Base-by-base conservation (phyloP, 2,888 invertebrate genomes). In the Rhamphomyia laevipes region DNA sequence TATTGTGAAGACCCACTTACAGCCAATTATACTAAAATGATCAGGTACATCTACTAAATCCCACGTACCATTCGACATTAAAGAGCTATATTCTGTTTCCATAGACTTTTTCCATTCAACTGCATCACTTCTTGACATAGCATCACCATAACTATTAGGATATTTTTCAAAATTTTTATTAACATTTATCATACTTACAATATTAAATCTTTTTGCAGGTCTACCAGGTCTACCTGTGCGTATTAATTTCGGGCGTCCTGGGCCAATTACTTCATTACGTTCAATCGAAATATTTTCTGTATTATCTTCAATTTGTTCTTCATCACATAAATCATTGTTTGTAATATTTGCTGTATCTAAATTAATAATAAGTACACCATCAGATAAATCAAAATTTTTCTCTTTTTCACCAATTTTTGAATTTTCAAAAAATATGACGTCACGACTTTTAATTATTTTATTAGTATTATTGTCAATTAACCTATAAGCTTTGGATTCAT, bases 1-100 rank as follows among this genome's bases (percentile, higher is more conserved):
- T 12, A 45, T 45, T n/a, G 23, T 37, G 23, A 37, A 43, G 5
- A 43, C 43, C 27, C 27, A 43, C 43, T 43, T 23, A 9, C n/a
- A 27, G 11, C 27, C 27, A n/a, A 51, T 45, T 16, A 41, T 35
- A 21, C 41, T 31, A 37, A n/a, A 4, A n/a, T 37, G n/a, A 12
- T 1, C 7, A 27, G 54, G 56, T 37, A 54, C 37, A 11, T 54
- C 50, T 4, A 47, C 42, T 11, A 55, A 23, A 10, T 40, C 50
- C 56, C 57, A 56, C 10, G 55, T 51, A n/a, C 47, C 12, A 44
- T 56, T 55, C 43, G 53, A 50, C 16, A 48, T 49, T 13, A 57
- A 42, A 10, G 56, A 53, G 9, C 37, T 45, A 31, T 55, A 45
- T 17, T 49, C 49, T 3, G 23, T 41, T 4, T 40, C 21, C 45